Base-by-base conservation (phyloP, 2,113 vertebrate genomes). In the Oryzias curvinotus region DNA sequence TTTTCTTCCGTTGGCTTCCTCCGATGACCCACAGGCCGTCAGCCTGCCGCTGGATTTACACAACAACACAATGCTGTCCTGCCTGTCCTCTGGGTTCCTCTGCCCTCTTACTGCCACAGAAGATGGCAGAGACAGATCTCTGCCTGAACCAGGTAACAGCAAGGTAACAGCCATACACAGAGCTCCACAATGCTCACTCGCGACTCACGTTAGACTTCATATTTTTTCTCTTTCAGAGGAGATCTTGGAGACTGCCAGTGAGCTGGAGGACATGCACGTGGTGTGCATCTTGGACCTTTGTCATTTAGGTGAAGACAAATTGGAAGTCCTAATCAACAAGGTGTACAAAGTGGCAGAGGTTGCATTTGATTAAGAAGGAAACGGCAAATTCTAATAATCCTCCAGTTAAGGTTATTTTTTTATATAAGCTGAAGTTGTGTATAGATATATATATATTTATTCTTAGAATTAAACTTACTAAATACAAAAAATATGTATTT, bases 201-300 rank as follows among this genome's bases (percentile, higher is more conserved):
- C 0, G 1, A 52, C 48, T 0, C 59, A 51, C 23, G 8, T 1
- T 47, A 47, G n/a, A 47, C 4, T 44, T 44, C n/a, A 8, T 51
- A 14, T 1, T 23, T 18, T 67, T 16, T 65, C 19, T 65, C 45
- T 73, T 71, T 26, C 82, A 90, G 88, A 77, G 53, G 84, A 84
- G 41, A 51, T 86, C 16, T 23, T 88, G 21, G 56, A 2, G 21
- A 83, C 77, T 4, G 77, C 88, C 13, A 7, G n/a, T 75, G 88
- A 93, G 16, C 81, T 95, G 26, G 92, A 95, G 52, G 87, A 81
- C 52, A 73, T 73, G 3, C 92, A 90, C 1, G 84, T 96, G 5
- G 72, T 96, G 66, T 93, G 92, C 70, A 70, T 96, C 77, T 80
- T 97, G 77, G 95, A 96, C 73, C 65, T 95, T 52, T 97, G 93